These are phyloP conservation scores for Amphipoea lucens DNA, from an alignment of 2,888 invertebrate species.

Conservation along the genomic window DNA sequence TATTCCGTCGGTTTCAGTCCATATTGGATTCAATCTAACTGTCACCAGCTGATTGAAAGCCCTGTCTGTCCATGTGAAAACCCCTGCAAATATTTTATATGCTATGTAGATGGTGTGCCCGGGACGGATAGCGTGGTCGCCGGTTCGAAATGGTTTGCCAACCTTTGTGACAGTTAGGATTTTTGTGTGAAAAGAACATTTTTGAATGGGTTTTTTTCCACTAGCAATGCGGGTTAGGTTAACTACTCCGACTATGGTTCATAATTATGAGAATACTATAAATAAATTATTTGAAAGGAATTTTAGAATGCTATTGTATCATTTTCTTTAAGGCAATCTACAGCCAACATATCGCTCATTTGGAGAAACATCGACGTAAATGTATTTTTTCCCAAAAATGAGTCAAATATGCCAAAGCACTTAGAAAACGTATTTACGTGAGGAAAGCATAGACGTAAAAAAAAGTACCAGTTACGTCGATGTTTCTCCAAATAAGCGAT, in stretches of 20 bases:
- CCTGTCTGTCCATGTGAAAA: slow-evolving; percentile 61
- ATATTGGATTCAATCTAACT: slow-evolving; percentile 81
- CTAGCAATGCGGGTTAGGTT: background rate
- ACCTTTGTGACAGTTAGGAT: slow-evolving; percentile 17
- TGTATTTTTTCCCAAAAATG: too few species aligned
- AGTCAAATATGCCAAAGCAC: too few species aligned
- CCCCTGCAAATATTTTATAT: slow-evolving; percentile 57
- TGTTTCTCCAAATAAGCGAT: too few species aligned
- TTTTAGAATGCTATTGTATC: background rate
- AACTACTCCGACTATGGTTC: background rate
- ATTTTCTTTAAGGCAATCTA: background rate
- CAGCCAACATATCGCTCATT: too few species aligned
- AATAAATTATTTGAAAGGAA: background rate
- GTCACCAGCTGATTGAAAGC: slow-evolving; percentile 81
- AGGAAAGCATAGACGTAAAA: background rate
- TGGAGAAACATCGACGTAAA: too few species aligned
- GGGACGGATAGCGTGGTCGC: slow-evolving; percentile 30
- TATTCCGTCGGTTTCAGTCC: slow-evolving; percentile 72
- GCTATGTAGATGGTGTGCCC: slow-evolving; percentile 32
- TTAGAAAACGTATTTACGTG: too few species aligned
- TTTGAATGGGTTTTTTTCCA: background rate
- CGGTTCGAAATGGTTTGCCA: slow-evolving; percentile 27
- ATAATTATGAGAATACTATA: background rate
- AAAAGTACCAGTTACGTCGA: too few species aligned
- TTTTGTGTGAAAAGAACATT: slow-evolving; percentile 18